phyloP scores from a whole-genome alignment of 2,888 invertebrate species.

The Ormyrus pomaceus region DNA sequence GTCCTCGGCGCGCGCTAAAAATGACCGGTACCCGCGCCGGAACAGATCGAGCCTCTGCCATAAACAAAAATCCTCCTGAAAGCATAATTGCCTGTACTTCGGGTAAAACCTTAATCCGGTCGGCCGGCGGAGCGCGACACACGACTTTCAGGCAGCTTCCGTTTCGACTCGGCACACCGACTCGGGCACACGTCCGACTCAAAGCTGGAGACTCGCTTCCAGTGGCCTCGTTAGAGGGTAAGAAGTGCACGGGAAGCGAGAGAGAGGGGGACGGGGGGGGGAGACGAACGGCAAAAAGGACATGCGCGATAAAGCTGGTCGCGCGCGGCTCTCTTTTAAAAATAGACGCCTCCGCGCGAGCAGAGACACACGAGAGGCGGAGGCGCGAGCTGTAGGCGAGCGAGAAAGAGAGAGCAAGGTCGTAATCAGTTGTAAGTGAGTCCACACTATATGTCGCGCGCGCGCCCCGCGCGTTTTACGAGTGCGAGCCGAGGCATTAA shows the following conservation, averaged over 20 bases:
- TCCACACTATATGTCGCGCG: background rate
- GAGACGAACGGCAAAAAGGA: slow-evolving; percentile 23
- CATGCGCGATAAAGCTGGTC: slow-evolving; percentile 8
- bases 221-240: slow-evolving; percentile 37
- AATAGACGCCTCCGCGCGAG: slow-evolving; percentile 11
- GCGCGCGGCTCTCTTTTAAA: slow-evolving; percentile 19
- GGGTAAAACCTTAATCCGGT: background rate
- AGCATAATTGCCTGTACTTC: background rate
- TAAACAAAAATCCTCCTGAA: background rate
- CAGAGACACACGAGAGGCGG: background rate
- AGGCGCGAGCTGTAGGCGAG: background rate
- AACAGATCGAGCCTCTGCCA: background rate
- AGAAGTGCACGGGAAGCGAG: slow-evolving; percentile 1
- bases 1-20: background rate
- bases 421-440: slow-evolving; percentile 46
- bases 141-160: background rate
- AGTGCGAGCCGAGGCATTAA: slow-evolving; percentile 1
- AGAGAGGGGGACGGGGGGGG: background rate
- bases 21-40: background rate
- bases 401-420: slow-evolving; percentile 22
- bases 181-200: background rate
- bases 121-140: background rate
- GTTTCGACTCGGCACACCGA: background rate
- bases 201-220: background rate
- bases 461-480: slow-evolving; percentile 3